Evolutionary conservation across 2,113 vertebrate genomes (phyloP).

Genomic region (Paradoxurus hermaphroditus): DNA sequence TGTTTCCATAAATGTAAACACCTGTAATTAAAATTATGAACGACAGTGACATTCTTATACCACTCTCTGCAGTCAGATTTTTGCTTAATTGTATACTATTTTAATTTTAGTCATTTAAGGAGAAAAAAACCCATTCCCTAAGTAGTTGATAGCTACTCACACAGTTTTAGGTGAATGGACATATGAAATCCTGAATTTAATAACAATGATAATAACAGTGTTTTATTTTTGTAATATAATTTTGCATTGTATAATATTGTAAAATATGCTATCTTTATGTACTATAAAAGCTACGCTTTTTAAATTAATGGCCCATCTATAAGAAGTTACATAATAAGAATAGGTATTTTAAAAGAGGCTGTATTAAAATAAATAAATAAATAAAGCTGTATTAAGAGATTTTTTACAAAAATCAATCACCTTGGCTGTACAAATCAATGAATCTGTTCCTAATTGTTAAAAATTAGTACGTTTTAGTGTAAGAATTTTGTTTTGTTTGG

Average conservation of each 20-base stretch:
- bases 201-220: background rate
- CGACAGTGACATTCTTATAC: background rate
- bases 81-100: background rate
- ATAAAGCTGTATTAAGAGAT: background rate
- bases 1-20: background rate
- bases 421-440: background rate
- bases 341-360: background rate
- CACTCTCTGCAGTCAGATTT: background rate
- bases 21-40: background rate
- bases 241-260: background rate
- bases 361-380: background rate
- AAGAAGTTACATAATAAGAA: background rate
- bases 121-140: background rate
- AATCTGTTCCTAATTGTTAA: slow-evolving; percentile 1
- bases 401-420: background rate
- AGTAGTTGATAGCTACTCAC: background rate
- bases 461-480: background rate
- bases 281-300: background rate
- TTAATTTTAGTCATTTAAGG: background rate
- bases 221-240: background rate
- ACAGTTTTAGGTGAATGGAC: background rate
- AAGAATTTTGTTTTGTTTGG: background rate
- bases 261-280: background rate
- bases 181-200: background rate
- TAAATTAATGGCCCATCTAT: background rate